phyloP scores from a whole-genome alignment of 2,113 vertebrate species.

The Microcebus ravelobensis region DNA sequence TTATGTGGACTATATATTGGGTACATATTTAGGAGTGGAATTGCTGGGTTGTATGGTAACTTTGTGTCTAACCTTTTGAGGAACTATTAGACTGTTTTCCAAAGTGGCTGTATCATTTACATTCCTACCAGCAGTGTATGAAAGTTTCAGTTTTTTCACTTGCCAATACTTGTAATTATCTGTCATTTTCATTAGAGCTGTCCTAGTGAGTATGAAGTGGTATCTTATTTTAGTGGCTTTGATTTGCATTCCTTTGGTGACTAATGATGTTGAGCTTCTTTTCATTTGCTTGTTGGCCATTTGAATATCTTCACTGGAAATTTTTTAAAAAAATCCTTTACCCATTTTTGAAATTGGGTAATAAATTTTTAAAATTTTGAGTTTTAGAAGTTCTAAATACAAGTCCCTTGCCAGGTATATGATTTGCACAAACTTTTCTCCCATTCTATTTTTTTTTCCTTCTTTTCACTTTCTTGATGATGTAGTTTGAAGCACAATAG shows the following conservation, averaged over 20 bases:
- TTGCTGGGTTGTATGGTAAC: background rate
- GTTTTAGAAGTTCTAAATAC: background rate
- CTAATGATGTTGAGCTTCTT: background rate
- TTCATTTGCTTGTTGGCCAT: background rate
- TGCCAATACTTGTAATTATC: background rate
- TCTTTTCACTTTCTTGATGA: background rate
- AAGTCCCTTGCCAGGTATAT: background rate
- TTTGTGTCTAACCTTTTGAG: background rate
- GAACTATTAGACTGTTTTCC: background rate
- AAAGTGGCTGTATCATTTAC: background rate
- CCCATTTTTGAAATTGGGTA: background rate
- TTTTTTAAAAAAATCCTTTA: background rate
- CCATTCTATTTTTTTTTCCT: background rate
- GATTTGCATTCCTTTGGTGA: background rate
- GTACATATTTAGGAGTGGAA: background rate
- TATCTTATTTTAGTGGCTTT: background rate
- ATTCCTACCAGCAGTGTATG: background rate
- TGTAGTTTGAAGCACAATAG: background rate
- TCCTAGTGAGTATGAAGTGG: background rate
- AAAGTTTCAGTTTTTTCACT: background rate
- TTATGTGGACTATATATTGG: background rate
- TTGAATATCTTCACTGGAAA: constrained; percentile 13
- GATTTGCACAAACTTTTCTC: background rate
- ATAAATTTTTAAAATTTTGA: background rate
- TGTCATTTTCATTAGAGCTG: constrained; percentile 15